Evolutionary conservation across 1,140 invertebrate species (phyloP).

Genomic region (Hirudo medicinalis): DNA sequence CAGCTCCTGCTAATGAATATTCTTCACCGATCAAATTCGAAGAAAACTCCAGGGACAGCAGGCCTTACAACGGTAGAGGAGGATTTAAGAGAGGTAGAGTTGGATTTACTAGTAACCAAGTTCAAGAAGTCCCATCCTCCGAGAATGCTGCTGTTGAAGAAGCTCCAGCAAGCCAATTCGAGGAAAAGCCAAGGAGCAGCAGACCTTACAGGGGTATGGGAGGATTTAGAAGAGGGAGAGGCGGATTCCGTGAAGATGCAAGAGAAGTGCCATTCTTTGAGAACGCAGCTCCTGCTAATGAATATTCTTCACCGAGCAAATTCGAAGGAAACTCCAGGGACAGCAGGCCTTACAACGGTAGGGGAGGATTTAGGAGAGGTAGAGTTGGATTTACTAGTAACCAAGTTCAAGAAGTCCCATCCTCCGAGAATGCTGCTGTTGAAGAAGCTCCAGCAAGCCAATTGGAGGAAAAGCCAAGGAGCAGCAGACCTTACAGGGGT

Average conservation of each 20-base stretch:
- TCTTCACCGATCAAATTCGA: constrained; percentile 88
- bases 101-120: constrained; percentile 45
- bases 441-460: constrained; percentile 12
- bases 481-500: constrained; percentile 35
- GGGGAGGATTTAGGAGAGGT: no score
- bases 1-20: constrained; percentile 77
- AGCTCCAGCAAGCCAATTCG: constrained; percentile 85
- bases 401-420: no score
- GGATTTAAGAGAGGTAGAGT: constrained; percentile 10
- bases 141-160: constrained; percentile 39
- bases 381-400: no score
- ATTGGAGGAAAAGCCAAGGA: constrained; percentile 42
- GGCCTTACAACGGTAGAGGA: no score
- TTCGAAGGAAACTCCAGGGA: constrained; percentile 77
- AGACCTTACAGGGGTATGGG: not conserved
- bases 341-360: constrained; percentile 28
- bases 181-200: constrained; percentile 74
- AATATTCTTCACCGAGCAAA: constrained; percentile 86
- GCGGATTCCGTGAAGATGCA: not conserved
- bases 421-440: no score
- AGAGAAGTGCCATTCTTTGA: constrained; percentile 81
- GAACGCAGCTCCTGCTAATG: constrained; percentile 81
- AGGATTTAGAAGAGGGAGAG: not conserved
- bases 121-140: no score
- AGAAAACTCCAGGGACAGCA: constrained; percentile 68